Evolutionary conservation across 2,113 vertebrate genomes (phyloP).

Genomic region (Theristicus caerulescens): DNA sequence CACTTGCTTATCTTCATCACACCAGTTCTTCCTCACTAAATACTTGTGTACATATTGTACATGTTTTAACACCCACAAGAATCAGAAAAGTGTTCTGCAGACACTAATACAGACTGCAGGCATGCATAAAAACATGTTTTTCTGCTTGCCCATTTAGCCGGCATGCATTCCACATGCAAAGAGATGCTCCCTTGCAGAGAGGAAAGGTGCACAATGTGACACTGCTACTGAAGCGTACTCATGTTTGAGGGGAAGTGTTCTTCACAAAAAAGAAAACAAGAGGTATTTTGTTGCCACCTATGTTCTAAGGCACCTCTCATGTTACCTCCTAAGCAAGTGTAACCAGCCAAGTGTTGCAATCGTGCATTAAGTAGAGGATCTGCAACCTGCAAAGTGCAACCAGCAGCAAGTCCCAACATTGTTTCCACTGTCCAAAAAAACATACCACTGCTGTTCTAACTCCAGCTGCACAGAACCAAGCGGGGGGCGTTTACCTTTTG

Average conservation of each 20-base stretch:
- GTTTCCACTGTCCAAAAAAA: not conserved
- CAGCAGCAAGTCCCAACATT: too few relatives aligned
- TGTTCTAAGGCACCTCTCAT: not conserved
- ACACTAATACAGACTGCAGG: not conserved
- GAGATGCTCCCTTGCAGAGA: not conserved
- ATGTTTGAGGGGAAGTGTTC: not conserved
- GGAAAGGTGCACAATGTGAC: accelerated
- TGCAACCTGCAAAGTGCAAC: not conserved
- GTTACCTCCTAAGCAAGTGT: accelerated
- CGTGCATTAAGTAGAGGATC: not conserved
- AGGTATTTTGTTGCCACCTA: not conserved
- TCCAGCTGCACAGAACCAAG: not conserved
- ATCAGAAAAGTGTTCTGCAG: not conserved
- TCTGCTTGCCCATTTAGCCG: not conserved
- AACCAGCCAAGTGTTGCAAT: not conserved
- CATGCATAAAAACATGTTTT: not conserved
- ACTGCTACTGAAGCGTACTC: accelerated
- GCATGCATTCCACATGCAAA: accelerated
- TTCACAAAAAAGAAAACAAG: not conserved
- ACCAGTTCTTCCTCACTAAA: not conserved
- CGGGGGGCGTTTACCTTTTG: not conserved
- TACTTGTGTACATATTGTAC: too few relatives aligned
- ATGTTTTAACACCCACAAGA: not conserved
- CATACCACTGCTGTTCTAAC: too few relatives aligned
- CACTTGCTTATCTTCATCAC: not conserved